A percentile compares a stretch with the other conserved stretches of the same genome.
Evolutionary conservation across 2,888 invertebrate species (phyloP).

Genomic region (Tuta absoluta): DNA sequence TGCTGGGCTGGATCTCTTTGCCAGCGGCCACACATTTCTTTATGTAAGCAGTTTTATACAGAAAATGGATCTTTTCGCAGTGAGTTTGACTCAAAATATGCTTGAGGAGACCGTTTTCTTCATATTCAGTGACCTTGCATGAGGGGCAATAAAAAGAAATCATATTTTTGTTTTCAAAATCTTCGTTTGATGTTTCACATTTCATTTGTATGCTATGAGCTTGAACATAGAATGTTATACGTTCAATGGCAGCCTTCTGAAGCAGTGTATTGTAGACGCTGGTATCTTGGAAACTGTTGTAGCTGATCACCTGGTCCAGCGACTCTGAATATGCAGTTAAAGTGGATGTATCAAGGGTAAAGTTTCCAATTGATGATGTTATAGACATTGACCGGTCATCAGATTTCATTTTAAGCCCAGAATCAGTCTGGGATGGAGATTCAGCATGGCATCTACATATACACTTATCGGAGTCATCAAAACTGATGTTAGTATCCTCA

Average conservation of each 20-base stretch:
- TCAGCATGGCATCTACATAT: slow-evolving; percentile 56
- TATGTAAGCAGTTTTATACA: slow-evolving; percentile 73
- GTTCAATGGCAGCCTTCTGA: slow-evolving; percentile 68
- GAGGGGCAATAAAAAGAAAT: slow-evolving; percentile 65
- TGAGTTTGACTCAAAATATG: slow-evolving; percentile 66
- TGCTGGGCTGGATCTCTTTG: slow-evolving; percentile 72
- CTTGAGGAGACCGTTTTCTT: slow-evolving; percentile 60
- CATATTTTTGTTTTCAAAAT: slow-evolving; percentile 50
- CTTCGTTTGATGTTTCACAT: slow-evolving; percentile 46
- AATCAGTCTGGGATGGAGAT: slow-evolving; percentile 51
- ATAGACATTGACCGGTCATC: slow-evolving; percentile 57
- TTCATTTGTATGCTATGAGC: slow-evolving; percentile 69
- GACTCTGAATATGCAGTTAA: slow-evolving; percentile 72
- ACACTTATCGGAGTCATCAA: slow-evolving; percentile 45
- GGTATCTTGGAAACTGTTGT: slow-evolving; percentile 68
- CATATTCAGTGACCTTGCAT: slow-evolving; percentile 54
- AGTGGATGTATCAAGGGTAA: slow-evolving; percentile 63
- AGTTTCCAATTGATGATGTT: slow-evolving; percentile 73
- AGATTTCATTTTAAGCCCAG: slow-evolving; percentile 54
- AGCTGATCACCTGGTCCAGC: slow-evolving; percentile 65
- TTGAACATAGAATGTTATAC: slow-evolving; percentile 72
- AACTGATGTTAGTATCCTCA: slow-evolving; percentile 26
- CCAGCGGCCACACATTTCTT: slow-evolving; percentile 67
- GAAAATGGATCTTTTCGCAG: slow-evolving; percentile 71
- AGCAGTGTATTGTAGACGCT: slow-evolving; percentile 58